Percentiles rank a stretch among this genome's conserved stretches.
phyloP scores from a whole-genome alignment of 2,797 vertebrate genomes.

The Nyctibius grandis region DNA sequence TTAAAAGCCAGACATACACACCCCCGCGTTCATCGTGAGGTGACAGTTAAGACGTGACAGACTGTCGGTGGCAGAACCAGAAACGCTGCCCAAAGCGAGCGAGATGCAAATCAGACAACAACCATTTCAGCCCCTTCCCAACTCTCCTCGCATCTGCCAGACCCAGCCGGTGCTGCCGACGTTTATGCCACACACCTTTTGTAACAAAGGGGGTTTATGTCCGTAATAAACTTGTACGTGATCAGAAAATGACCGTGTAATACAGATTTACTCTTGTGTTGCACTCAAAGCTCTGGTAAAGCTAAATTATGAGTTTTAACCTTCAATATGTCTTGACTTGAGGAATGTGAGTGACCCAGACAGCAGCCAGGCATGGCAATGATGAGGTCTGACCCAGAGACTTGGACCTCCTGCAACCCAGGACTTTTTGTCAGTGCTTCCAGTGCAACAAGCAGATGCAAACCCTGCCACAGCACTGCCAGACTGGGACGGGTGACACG shows the following conservation, averaged over 20 bases:
- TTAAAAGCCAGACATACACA: rapidly evolving
- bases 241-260: neutral
- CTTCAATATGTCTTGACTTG: neutral
- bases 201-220: neutral
- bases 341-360: neutral
- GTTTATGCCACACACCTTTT: neutral
- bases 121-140: rapidly evolving
- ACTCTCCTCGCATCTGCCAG: neutral
- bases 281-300: neutral
- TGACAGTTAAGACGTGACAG: neutral
- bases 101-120: neutral
- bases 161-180: neutral
- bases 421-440: neutral
- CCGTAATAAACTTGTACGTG: slow-evolving; percentile 35
- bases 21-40: rapidly evolving
- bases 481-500: neutral
- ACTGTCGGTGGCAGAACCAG: neutral
- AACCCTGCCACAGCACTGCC: neutral
- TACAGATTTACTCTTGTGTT: neutral
- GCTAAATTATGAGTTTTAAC: rapidly evolving
- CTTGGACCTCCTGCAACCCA: neutral
- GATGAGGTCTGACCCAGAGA: neutral
- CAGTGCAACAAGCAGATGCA: neutral
- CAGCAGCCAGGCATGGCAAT: neutral
- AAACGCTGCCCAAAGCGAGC: neutral